Evolutionary conservation across 2,113 vertebrate genomes (phyloP), one percentile per base, ranked within the genome.

Genomic region (Arizona elegans): DNA sequence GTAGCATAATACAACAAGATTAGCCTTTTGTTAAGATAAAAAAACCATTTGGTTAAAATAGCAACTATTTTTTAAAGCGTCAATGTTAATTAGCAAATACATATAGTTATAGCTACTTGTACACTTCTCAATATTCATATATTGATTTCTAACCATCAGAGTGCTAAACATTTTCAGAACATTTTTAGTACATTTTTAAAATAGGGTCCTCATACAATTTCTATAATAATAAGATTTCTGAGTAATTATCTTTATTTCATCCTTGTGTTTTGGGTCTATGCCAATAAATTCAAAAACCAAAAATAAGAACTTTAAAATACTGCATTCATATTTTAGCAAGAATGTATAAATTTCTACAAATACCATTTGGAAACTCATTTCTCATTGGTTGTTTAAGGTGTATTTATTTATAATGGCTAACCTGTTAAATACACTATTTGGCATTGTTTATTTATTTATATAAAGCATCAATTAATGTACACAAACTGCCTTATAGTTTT

Each of bases 1-100:
- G 87, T 94, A 95, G 95, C 92, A 93, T 54, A 96, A 90, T 55
- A 95, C 43, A 96, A 95, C 95, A 89, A 93, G 55, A 96, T 95
- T 91, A 96, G 96, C 96, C 12, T 2, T 1, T 0, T 86, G 90
- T 81, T 94, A 92, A 29, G 91, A 55, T 86, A 96, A 96, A 91
- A 47, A 11, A 96, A 91, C 0, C 13, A 90, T 91, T 93, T 94
- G 90, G 15, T 90, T 95, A 90, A 4, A 90, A 94, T 94, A 96
- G 91, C 86, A 89, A 85, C 3, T n/a, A 88, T 91, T 65, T 94
- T 95, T 94, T 89, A 87, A 90, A n/a, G 94, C 92, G 54, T 19
- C 65, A 95, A 95, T 92, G 52, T 75, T 93, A 81, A 24, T 24
- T 89, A 93, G 85, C 94, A 92, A 93, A 90, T 29, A 88, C 21